These are phyloP conservation scores for Eupithecia centaureata DNA, from an alignment of 2,888 invertebrate genomes.

Conservation along the genomic window DNA sequence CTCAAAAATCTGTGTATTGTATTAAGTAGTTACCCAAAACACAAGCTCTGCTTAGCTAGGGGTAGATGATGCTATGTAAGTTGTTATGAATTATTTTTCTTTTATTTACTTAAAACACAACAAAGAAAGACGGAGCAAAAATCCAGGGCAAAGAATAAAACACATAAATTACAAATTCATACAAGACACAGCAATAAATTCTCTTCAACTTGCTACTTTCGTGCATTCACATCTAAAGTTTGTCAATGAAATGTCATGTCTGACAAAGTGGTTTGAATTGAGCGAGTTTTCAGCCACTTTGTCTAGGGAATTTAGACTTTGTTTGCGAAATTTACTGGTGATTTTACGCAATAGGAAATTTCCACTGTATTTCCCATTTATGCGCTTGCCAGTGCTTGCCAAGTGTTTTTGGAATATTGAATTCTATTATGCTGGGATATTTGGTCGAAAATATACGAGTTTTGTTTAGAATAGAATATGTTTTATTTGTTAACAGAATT, in stretches of 20 bases:
- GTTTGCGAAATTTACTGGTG: constrained; percentile 23
- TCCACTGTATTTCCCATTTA: background rate
- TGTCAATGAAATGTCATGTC: constrained; percentile 24
- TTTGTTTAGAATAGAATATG: too few relatives aligned
- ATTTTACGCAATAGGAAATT: constrained; percentile 21
- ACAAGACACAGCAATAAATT: constrained; percentile 2
- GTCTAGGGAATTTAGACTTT: constrained; percentile 23
- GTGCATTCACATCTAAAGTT: constrained; percentile 22
- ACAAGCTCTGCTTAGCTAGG: too few relatives aligned
- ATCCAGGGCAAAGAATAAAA: constrained; percentile 2
- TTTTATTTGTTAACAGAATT: too few relatives aligned
- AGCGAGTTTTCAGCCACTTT: constrained; percentile 14
- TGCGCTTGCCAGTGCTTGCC: background rate
- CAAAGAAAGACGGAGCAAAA: background rate
- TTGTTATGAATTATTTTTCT: too few relatives aligned
- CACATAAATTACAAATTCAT: constrained; percentile 2
- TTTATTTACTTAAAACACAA: background rate
- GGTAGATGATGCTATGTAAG: too few relatives aligned
- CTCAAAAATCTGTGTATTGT: too few relatives aligned
- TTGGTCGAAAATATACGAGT: background rate
- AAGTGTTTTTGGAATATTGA: constrained; percentile 1
- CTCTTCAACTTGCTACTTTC: background rate
- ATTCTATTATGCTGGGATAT: background rate
- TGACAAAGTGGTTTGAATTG: constrained; percentile 30
- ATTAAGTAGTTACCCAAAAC: too few relatives aligned